Base-by-base conservation (phyloP, 2,113 vertebrate genomes). In the Eurypyga helias region DNA sequence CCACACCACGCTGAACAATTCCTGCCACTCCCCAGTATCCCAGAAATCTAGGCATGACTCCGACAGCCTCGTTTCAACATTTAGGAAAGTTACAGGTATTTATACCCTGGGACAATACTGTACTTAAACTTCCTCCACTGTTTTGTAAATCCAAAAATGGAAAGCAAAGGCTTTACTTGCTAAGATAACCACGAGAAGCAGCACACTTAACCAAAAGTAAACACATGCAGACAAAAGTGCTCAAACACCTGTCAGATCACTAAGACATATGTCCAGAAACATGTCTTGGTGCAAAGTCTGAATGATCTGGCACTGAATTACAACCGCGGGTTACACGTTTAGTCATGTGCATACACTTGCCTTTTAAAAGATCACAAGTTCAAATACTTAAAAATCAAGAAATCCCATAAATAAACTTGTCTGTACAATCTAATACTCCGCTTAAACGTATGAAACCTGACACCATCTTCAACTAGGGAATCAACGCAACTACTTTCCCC, bases 141-240 rank as follows among this genome's bases (percentile, higher is more conserved):
- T 73, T 73, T 46, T 86, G 7, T 29, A 62, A 90, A 52, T 46
- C 29, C 16, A 36, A 66, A 92, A 89, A 23, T 6, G n/a, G 55
- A 92, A 91, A 81, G 51, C 28, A 84, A 80, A 90, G 48, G 12
- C 20, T 7, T 79, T 85, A 64, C 60, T n/a, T 72, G 45, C 38
- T 60, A 76, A 72, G 71, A 51, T 46, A 90, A 75, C 20, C 31
- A 34, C 0, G 1, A 28, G 31, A 94, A 55, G 6, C 7, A 67
- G 43, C 1, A 6, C 38, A 77, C 18, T 10, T 33, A 69, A 46
- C 3, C 26, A 71, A 25, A 87, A 71, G 26, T 33, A 76, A 90
- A 64, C 3, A 31, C 20, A 13, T 1, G 20, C 3, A 83, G 57
- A 82, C 2, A 1, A 23, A 81, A 72, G 18, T 52, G 78, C 45